Base-by-base conservation (phyloP, 2,113 vertebrate species). In the Corvus cornix region DNA sequence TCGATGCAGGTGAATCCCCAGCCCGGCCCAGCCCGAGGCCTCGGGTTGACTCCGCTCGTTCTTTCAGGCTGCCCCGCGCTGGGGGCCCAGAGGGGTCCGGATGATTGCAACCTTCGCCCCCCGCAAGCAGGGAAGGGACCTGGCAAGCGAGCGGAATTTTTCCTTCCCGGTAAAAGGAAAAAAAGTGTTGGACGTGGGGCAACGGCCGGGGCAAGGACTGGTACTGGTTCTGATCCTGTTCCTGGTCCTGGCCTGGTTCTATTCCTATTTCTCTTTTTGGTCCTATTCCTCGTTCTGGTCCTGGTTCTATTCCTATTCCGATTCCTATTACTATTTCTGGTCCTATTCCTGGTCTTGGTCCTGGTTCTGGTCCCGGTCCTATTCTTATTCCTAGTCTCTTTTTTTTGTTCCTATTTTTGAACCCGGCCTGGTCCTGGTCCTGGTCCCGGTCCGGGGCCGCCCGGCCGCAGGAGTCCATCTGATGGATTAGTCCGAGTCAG, bases 401-500 rank as follows among this genome's bases (percentile, higher is more conserved):
- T 5, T 20, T 58, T 23, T 56, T 44, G 17, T 68, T 68, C 37
- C 24, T 72, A 4, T 56, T 73, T 72, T 24, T 58, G 43, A 6
- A 73, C 31, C 43, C 19, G 4, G 31, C 10, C 64, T 1, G 37
- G 21, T n/a, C 10, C 27, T 0, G 24, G 43, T 58, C 13, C 53
- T 1, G 13, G 75, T 41, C 35, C 5, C 21, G 37, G 43, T 2
- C 62, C 9, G 35, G 76, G 85, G 10, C 75, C 22, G 16, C 49
- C 39, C 16, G 64, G 79, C 68, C 68, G 84, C 90, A 24, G 89
- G 73, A 92, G 80, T 23, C 90, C 87, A 52, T 60, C 87, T 70
- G 94, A 79, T 68, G 92, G 74, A 69, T 94, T 81, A 84, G 60
- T 53, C 59, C 82, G 84, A 89, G 64, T 52, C 90, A 80, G 51